Base-by-base conservation (phyloP, 2,888 invertebrate species). In the Caenorhabditis plicata region DNA sequence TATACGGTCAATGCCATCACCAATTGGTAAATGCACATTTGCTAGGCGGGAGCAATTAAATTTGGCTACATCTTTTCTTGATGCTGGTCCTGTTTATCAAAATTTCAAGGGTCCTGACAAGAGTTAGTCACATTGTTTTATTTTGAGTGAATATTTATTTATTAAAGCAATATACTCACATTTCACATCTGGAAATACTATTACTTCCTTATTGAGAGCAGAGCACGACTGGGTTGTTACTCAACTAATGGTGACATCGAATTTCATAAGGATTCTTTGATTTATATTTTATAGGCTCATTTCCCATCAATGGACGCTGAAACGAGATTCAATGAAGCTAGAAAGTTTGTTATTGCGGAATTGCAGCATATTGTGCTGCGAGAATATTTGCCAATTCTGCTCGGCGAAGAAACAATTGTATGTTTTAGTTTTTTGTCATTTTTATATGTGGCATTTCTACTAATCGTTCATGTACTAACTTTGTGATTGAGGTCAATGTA, bases 351-450 rank as follows among this genome's bases (percentile, higher is more conserved):
- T 2, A 73, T 75, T 2, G 84, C 83, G 9, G 77, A 82, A 42
- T 55, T 92, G 89, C 85, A 84, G 60, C 80, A 82, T 50, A 81
- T 83, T 33, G 80, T 82, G 2, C 83, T 78, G 66, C 74, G 73
- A 25, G 82, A 84, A 48, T 56, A 51, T 25, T 47, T 67, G 1
- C 66, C 66, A 3, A 32, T 60, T n/a, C 2, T 67, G 1, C 9
- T 67, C 9, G 66, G 66, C 0, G 50, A 60, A 25, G 57, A 67
- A 8, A 57, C 60, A 9, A 62, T 62, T 55, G 41, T 47, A 8
- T n/a, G n/a, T n/a, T n/a, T n/a, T n/a, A n/a, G n/a, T n/a, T n/a
- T n/a, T n/a, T n/a, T n/a, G n/a, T n/a, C n/a, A n/a, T n/a, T n/a
- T n/a, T n/a, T n/a, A n/a, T n/a, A n/a, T n/a, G 9, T 31, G 13